Percentiles rank a stretch among this genome's conserved stretches.
Evolutionary conservation across 2,888 invertebrate genomes (phyloP).

Genomic region (Endotricha flammealis): DNA sequence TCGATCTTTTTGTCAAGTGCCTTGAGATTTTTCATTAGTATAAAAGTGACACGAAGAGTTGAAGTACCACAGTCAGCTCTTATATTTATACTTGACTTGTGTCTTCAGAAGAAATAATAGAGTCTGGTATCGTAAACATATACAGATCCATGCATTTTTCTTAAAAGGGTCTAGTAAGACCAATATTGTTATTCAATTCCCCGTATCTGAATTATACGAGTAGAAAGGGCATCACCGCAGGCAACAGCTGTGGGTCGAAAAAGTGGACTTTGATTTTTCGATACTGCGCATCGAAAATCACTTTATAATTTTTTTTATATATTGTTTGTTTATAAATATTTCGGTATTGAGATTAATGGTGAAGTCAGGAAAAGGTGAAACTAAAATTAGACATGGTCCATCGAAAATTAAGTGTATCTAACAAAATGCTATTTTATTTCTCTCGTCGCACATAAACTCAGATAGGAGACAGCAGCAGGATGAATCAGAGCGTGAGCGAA

Average conservation of each 20-base stretch:
- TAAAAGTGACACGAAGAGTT: neutral
- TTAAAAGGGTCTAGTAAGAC: neutral
- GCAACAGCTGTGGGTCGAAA: conserved; percentile 5
- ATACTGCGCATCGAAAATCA: too few relatives aligned
- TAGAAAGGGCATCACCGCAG: conserved; percentile 5
- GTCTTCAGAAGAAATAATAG: neutral
- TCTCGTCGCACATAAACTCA: conserved; percentile 24
- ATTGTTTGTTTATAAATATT: too few relatives aligned
- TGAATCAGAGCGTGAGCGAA: conserved; percentile 43
- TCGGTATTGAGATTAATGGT: too few relatives aligned
- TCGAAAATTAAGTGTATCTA: conserved; percentile 1
- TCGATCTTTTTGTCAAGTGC: neutral
- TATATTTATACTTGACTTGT: neutral
- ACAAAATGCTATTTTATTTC: conserved; percentile 27
- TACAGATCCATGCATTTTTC: neutral
- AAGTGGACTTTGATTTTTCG: neutral
- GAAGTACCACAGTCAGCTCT: neutral
- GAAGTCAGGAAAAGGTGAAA: neutral
- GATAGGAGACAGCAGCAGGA: conserved; percentile 28
- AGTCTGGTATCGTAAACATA: neutral
- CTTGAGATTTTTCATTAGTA: neutral
- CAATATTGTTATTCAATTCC: conserved; percentile 1
- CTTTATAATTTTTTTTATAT: too few relatives aligned
- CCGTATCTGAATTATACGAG: conserved; percentile 7
- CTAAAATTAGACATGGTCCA: neutral